These are phyloP conservation scores for Conops quadrifasciatus DNA, from an alignment of 2,888 invertebrate species.

Conservation along the genomic window DNA sequence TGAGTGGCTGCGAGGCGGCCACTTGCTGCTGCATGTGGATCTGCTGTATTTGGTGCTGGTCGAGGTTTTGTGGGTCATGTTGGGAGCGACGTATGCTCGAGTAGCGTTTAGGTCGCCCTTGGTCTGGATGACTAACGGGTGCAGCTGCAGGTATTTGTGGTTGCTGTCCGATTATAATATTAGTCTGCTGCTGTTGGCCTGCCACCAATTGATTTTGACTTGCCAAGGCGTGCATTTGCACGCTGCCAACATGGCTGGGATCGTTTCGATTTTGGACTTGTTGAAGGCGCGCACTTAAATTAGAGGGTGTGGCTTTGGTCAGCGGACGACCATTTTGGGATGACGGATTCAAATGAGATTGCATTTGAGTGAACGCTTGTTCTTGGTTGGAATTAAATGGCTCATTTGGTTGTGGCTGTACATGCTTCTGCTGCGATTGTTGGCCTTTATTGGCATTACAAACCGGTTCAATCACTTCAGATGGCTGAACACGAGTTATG, in stretches of 20 bases:
- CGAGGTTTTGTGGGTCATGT: slow-evolving; percentile 49
- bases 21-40: slow-evolving; percentile 36
- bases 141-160: slow-evolving; percentile 43
- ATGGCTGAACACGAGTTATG: not conserved
- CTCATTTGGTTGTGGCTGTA: slow-evolving; percentile 7
- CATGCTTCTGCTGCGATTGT: slow-evolving; percentile 6
- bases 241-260: slow-evolving; percentile 64
- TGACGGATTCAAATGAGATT: slow-evolving; percentile 25
- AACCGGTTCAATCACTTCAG: slow-evolving; percentile 11
- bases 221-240: slow-evolving; percentile 64
- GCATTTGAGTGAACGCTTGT: slow-evolving; percentile 32
- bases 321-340: slow-evolving; percentile 36
- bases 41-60: slow-evolving; percentile 41
- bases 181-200: slow-evolving; percentile 46
- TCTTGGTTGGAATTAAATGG: slow-evolving; percentile 27
- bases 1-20: slow-evolving; percentile 41
- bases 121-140: slow-evolving; percentile 53
- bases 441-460: slow-evolving; percentile 12
- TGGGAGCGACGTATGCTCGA: slow-evolving; percentile 70
- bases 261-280: slow-evolving; percentile 63
- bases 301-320: slow-evolving; percentile 44
- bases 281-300: slow-evolving; percentile 60
- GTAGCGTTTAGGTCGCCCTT: slow-evolving; percentile 72
- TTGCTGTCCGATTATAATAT: slow-evolving; percentile 38
- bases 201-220: slow-evolving; percentile 55